Evolutionary conservation across 2,888 invertebrate species (phyloP), one percentile per base, ranked within the genome.

Genomic region (Frankliniella fusca): DNA sequence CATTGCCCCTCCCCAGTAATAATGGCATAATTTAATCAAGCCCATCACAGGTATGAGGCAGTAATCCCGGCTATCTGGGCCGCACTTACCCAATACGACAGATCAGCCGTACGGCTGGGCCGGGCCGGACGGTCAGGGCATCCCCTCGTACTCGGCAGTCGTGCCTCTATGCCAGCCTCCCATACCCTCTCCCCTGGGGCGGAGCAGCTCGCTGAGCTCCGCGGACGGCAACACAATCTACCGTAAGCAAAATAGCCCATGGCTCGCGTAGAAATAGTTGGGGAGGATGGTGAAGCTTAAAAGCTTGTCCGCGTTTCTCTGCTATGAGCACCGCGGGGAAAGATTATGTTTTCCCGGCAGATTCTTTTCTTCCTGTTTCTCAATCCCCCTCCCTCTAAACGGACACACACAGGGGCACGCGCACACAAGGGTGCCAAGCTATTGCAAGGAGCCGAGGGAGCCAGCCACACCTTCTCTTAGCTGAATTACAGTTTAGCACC

Each of bases 401-500:
- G 15, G 0, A 54, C 54, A 54, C 54, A 54, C 38, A 38, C 38
- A 54, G 5, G 15, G 0, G 15, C 54, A 54, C 54, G 15, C 38
- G 5, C 38, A 38, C 38, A 38, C 3, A 3, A 38, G 38, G 38
- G 38, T 5, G 38, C 38, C 38, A 38, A 38, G 38, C 38, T 38
- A 54, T 20, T 54, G 54, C 54, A 20, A 54, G 15, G 15, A 15
- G 54, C 54, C 15, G 15, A 5, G 54, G 54, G 20, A 12, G 54
- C 54, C 54, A 12, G 20, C 38, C 38, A 38, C 54, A 54, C 54
- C 54, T 54, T 20, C 54, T 54, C 61, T 61, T 18, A 61, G 20
- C 61, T 76, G 70, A 23, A 76, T 76, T 76, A 76, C 23, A 76
- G 70, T 76, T 76, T 76, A 76, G 70, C 70, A 76, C 70, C 70